A percentile compares a stretch with the other conserved stretches of the same genome.
Evolutionary conservation across 2,888 invertebrate species (phyloP).

Genomic region (Drosophila villosipedis): DNA sequence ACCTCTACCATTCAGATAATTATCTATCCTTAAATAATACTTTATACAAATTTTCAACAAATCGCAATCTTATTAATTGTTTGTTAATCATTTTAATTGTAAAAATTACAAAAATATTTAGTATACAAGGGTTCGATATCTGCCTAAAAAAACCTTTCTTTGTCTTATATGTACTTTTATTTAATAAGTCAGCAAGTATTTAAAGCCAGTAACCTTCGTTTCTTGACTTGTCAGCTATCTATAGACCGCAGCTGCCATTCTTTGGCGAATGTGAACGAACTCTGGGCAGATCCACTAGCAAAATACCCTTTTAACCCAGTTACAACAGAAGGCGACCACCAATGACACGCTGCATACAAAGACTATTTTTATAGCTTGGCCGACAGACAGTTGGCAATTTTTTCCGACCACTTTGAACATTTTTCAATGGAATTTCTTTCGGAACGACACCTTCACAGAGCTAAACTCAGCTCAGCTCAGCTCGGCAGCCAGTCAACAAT

Average conservation of each 20-base stretch:
- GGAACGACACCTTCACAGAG: constrained; percentile 47
- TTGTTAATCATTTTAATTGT: not conserved
- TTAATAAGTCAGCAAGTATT: not conserved
- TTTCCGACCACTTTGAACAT: constrained; percentile 13
- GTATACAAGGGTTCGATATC: not conserved
- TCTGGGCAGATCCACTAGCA: constrained; percentile 2
- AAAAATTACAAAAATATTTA: not conserved
- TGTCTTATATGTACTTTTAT: not conserved
- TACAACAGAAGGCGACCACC: constrained; percentile 41
- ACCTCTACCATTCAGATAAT: not conserved
- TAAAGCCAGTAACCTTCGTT: not conserved
- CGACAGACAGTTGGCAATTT: constrained; percentile 44
- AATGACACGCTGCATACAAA: constrained; percentile 16
- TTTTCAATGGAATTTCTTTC: constrained; percentile 62
- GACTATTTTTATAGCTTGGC: constrained; percentile 44
- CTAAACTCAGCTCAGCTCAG: constrained; percentile 24
- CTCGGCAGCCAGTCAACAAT: constrained; percentile 39
- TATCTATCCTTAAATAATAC: not conserved
- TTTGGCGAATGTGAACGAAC: constrained; percentile 43
- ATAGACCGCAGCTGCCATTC: constrained; percentile 17
- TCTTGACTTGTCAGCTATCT: constrained; percentile 23
- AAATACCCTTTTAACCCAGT: constrained; percentile 48
- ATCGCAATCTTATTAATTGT: not conserved
- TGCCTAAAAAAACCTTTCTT: not conserved
- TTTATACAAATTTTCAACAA: not conserved